Conservation (phyloP, 2,797 vertebrate genomes). For the Periophthalmus magnuspinnatus region DNA sequence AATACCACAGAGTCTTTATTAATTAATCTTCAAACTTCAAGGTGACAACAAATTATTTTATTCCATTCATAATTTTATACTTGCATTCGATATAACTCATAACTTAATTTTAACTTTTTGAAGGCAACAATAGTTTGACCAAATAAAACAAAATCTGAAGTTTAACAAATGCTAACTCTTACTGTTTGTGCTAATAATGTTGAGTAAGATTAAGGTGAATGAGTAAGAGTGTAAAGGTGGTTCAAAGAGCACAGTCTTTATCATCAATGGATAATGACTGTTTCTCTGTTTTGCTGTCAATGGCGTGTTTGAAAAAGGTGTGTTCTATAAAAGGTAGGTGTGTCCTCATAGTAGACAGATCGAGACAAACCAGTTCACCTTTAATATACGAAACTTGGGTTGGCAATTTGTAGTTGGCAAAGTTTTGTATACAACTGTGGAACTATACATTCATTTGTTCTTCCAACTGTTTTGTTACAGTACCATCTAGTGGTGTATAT, state of each 20-base stretch:
- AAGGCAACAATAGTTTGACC: background rate
- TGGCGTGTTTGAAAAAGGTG: slow-evolving; percentile 70
- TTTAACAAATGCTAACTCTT: background rate
- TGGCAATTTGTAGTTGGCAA: slow-evolving; percentile 6
- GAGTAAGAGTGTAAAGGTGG: background rate
- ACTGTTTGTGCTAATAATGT: background rate
- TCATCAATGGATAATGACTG: slow-evolving; percentile 30
- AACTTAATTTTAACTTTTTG: background rate
- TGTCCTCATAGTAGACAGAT: slow-evolving; percentile 50
- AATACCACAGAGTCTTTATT: background rate
- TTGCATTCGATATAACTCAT: background rate
- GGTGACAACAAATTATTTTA: background rate
- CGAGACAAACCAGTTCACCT: slow-evolving; percentile 74
- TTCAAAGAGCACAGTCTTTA: slow-evolving; percentile 24
- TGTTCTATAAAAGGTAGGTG: slow-evolving; percentile 52
- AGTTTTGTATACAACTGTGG: background rate
- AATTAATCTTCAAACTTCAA: background rate
- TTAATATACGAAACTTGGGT: slow-evolving; percentile 31
- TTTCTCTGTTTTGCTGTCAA: slow-evolving; percentile 57
- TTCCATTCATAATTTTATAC: background rate
- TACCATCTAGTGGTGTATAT: slow-evolving; percentile 45
- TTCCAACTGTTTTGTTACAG: slow-evolving; percentile 11
- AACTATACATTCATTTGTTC: background rate
- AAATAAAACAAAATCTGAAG: background rate
- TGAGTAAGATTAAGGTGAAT: too few relatives aligned